Base-by-base conservation (phyloP, 53 echinoderm and acorn worm genomes). In the Henricia sp. region DNA sequence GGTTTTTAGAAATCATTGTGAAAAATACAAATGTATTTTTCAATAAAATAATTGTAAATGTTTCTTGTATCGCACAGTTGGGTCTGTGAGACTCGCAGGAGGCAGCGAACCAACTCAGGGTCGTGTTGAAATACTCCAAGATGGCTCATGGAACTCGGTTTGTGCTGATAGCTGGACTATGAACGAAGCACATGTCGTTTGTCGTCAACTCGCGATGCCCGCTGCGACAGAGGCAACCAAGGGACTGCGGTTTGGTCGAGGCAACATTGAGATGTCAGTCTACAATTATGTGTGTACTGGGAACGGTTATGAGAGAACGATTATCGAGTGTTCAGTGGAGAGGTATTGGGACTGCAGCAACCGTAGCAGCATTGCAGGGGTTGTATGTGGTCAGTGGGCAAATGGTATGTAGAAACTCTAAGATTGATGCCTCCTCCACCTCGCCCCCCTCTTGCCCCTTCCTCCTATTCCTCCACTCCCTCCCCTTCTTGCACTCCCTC, bases 161-260 rank as follows among this genome's bases (percentile, higher is more conserved):
- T 77, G 77, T 33, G 77, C 59, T 6, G 77, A 77, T 11, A 40
- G 12, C 41, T 77, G 77, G 77, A 77, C 59, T 4, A 30, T 77
- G 8, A 32, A 58, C 30, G 60, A 77, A 30, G 60, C 77, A 28
- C 39, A 29, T 25, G 30, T 44, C 12, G 77, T 36, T 1, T 77
- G 77, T n/a, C 60, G 60, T n/a, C 59, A 77, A 42, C 77, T 77
- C 14, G 26, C 40, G 40, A 21, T 77, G 43, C 77, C 77, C 28
- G 26, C 53, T 14, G 59, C 77, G 10, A 77, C 60, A 32, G 19
- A 41, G 10, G 44, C 32, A 0, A 13, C 56, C 19, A 16, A 28
- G 8, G 57, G 42, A 19, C 37, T 16, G 16, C 44, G 29, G 27
- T 37, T 77, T 6, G 75, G 75, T 10, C 39, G n/a, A 13, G 43